These are phyloP conservation scores for Dendroctonus ponderosae DNA, from an alignment of 1,140 invertebrate genomes.

Conservation along the genomic window DNA sequence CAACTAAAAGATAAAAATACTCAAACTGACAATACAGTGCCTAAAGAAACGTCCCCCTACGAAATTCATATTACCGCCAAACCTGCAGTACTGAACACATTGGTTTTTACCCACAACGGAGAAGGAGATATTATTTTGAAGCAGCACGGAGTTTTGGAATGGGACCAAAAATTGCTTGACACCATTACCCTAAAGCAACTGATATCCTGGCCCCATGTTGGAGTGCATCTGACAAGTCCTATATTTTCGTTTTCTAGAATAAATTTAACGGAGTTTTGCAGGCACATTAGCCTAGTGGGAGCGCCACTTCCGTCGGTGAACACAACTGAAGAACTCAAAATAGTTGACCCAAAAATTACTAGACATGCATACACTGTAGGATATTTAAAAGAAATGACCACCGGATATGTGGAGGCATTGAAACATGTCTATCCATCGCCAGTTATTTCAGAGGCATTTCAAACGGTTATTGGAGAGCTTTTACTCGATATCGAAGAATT, in stretches of 20 bases:
- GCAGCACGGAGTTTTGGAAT: slow-evolving; percentile 27
- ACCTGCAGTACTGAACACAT: slow-evolving; percentile 26
- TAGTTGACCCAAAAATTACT: slow-evolving; percentile 10
- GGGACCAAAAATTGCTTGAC: slow-evolving; percentile 13
- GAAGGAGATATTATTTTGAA: slow-evolving; percentile 33
- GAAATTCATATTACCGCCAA: slow-evolving; percentile 22
- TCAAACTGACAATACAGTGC: slow-evolving; percentile 27
- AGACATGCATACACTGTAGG: slow-evolving; percentile 27
- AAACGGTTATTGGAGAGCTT: slow-evolving; percentile 30
- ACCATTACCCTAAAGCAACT: slow-evolving; percentile 28
- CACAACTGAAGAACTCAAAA: slow-evolving; percentile 30
- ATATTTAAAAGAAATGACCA: slow-evolving; percentile 11
- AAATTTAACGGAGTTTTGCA: slow-evolving; percentile 30
- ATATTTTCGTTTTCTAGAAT: slow-evolving; percentile 33
- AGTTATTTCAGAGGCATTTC: slow-evolving; percentile 14
- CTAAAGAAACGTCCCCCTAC: slow-evolving; percentile 30
- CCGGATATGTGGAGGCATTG: slow-evolving; percentile 16
- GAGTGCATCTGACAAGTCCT: slow-evolving; percentile 28
- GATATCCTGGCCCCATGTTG: slow-evolving; percentile 35
- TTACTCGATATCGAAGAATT: slow-evolving; percentile 32
- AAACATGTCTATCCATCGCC: slow-evolving; percentile 10
- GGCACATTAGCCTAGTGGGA: slow-evolving; percentile 32
- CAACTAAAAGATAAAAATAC: slow-evolving; percentile 26
- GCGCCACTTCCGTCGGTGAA: slow-evolving; percentile 2
- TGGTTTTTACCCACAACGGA: slow-evolving; percentile 31